Evolutionary conservation across 2,113 vertebrate species (phyloP), one percentile per base, ranked within the genome.

Genomic region (Ciconia stormi): DNA sequence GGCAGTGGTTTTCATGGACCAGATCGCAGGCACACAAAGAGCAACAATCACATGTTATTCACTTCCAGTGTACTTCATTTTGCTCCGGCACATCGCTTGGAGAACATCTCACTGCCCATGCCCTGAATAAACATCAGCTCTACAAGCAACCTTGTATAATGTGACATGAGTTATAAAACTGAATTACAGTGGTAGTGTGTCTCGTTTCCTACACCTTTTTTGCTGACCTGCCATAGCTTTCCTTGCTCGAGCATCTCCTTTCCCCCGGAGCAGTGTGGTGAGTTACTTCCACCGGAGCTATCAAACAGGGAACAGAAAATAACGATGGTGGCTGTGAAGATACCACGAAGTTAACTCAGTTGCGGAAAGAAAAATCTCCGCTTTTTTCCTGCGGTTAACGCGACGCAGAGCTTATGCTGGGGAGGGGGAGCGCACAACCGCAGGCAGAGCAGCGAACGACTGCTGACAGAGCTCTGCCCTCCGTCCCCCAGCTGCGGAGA

Each of bases 131-230:
- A 58, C 62, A 65, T 0, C 38, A 1, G 1, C 40, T 38, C 13
- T 7, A 79, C 10, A 29, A 26, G 22, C 27, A 59, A 25, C 20
- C 22, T 3, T 14, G 22, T 46, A 16, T 7, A n/a, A 52, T 1
- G 22, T 3, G 27, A 23, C 1, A 0, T 0, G 9, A 62, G 46
- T 29, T 40, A 55, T 3, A 25, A 46, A 87, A 34, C n/a, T 0
- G 3, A 32, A 44, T 5, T 13, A 56, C 38, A 3, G 26, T 2
- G 2, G 0, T 1, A 6, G 11, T 2, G 7, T 3, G 23, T 11
- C 55, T 69, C 7, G 3, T 21, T 52, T 40, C 42, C 27, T 7
- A 17, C 10, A 7, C 13, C 9, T 23, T 11, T 52, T 18, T 29
- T 25, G 10, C 40, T 36, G 25, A 6, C 13, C 19, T 47, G 47